Evolutionary conservation across 2,113 vertebrate genomes (phyloP).

Genomic region (Pithys albifrons): DNA sequence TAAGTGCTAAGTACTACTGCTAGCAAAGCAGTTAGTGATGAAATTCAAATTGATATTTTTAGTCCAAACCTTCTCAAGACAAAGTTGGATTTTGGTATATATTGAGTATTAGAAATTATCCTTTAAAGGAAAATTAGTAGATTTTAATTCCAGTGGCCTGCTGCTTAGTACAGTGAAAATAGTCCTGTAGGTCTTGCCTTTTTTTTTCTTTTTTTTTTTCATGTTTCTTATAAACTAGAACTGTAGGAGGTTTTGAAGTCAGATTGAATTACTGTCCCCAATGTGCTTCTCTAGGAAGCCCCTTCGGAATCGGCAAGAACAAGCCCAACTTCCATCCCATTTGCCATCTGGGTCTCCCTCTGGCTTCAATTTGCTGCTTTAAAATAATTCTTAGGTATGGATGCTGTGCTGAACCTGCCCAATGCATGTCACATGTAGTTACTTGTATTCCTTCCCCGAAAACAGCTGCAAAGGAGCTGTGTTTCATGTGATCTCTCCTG

Average conservation of each 20-base stretch:
- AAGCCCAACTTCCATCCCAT: not conserved
- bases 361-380: slow-evolving; percentile 50
- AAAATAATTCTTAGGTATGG: slow-evolving; percentile 3
- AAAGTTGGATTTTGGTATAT: not conserved
- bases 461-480: slow-evolving; percentile 3
- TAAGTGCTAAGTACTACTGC: not conserved
- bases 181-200: not conserved
- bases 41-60: not conserved
- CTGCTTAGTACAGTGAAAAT: not conserved
- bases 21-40: not conserved
- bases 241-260: slow-evolving; percentile 23
- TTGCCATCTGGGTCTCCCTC: slow-evolving; percentile 23
- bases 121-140: not conserved
- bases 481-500: slow-evolving; percentile 1
- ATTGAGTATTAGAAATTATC: not conserved
- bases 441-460: slow-evolving; percentile 7
- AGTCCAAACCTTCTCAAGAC: not conserved
- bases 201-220: not conserved
- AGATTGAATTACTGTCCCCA: not conserved
- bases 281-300: not conserved
- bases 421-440: not conserved
- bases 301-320: not conserved
- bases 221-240: not conserved
- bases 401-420: not conserved
- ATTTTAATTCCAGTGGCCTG: not conserved